These are phyloP conservation scores for Lysiphlebus fabarum DNA, from an alignment of 1,140 invertebrate genomes.

Conservation along the genomic window DNA sequence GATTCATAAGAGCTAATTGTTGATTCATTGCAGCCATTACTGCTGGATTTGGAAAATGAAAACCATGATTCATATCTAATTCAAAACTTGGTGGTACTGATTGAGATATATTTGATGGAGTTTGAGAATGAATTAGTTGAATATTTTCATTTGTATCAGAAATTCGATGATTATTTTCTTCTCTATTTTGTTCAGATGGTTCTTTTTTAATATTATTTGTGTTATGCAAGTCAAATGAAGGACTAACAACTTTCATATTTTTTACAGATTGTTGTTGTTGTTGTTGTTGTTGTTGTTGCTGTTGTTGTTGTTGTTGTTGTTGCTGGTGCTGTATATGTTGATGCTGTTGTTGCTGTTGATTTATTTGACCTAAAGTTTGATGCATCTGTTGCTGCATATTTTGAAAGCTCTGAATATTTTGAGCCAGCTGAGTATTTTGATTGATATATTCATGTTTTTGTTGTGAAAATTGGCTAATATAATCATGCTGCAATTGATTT, in stretches of 20 bases:
- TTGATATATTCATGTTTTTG: slow-evolving; percentile 53
- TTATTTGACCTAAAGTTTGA: slow-evolving; percentile 44
- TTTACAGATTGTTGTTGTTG: slow-evolving; percentile 33
- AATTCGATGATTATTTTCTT: slow-evolving; percentile 28
- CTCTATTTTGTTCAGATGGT: slow-evolving; percentile 52
- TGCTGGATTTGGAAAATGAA: slow-evolving; percentile 49
- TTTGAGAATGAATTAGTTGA: slow-evolving; percentile 15
- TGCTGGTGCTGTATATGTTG: slow-evolving; percentile 23
- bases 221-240: slow-evolving; percentile 31
- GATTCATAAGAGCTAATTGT: slow-evolving; percentile 54
- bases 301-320: slow-evolving; percentile 16
- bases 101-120: slow-evolving; percentile 25
- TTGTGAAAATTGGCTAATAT: slow-evolving; percentile 43
- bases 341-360: slow-evolving; percentile 34
- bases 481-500: slow-evolving; percentile 36
- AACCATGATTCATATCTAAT: slow-evolving; percentile 48
- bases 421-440: slow-evolving; percentile 44
- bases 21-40: slow-evolving; percentile 55
- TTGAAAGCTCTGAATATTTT: slow-evolving; percentile 51
- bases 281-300: background rate
- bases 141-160: slow-evolving; percentile 33
- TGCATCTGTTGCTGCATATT: slow-evolving; percentile 52
- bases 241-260: slow-evolving; percentile 43
- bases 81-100: slow-evolving; percentile 42
- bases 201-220: slow-evolving; percentile 47